Base-by-base conservation (phyloP, 2,888 invertebrate species). In the Caenorhabditis panamensis region DNA sequence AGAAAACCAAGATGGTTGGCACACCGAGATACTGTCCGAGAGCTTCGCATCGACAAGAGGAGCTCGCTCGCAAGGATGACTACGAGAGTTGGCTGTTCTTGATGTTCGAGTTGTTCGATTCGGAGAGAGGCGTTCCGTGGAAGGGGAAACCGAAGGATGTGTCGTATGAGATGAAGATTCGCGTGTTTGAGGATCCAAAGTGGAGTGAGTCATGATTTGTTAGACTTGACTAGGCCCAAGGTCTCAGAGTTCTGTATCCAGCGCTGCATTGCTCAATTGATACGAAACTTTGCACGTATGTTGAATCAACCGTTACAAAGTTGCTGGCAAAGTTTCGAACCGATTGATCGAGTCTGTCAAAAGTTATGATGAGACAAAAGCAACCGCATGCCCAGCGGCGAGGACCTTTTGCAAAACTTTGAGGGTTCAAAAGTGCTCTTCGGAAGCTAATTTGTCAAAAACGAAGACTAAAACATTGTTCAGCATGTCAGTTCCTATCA, bases 81-180 rank as follows among this genome's bases (percentile, higher is more conserved):
- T 76, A 47, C 44, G 81, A 81, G 56, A 77, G 76, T 11, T 81
- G 81, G 81, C 64, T 61, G 22, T 81, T 53, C 26, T 72, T 81
- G 77, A 66, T 79, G 9, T 61, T 73, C 20, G 75, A 75, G 20
- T 69, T 80, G 11, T n/a, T 75, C 13, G 79, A 80, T 26, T n/a
- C 20, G 0, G 49, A 59, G 9, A 59, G 36, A 26, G 79, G 75
- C 22, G 49, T 75, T 24, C 69, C 68, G 18, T 80, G 79, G 79
- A 75, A 69, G 51, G 79, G 79, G 2, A 69, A 69, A 61, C 44
- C 62, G 18, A 54, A 64, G 31, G 75, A 80, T 1, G 22, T 49
- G 6, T 51, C 75, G 3, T 47, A 62, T 44, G 53, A 64, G 3
- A 16, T 80, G 69, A 80, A 80, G 49, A 41, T 61, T 4, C 47